Percentiles rank a stretch among this genome's conserved stretches.
Conservation (phyloP, 2,113 vertebrate genomes). For the Tachysurus vachellii region DNA sequence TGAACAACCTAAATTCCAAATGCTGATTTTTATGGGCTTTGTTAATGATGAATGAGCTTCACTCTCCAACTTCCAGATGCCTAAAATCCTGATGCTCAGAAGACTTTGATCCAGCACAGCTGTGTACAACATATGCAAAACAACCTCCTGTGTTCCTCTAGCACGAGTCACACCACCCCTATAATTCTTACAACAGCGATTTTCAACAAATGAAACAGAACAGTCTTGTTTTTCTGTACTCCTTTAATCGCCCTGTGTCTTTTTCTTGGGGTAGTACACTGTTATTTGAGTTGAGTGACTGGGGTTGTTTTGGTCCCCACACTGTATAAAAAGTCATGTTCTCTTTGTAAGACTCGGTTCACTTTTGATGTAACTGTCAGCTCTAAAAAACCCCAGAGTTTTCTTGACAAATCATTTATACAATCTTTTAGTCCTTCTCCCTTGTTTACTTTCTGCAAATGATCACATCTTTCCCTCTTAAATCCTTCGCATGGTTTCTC, state of each 20-base stretch:
- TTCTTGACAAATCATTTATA: slow-evolving; percentile 13
- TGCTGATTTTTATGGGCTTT: neutral
- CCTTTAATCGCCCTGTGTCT: neutral
- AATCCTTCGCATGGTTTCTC: neutral
- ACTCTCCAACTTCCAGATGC: slow-evolving; percentile 52
- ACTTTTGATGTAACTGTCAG: slow-evolving; percentile 17
- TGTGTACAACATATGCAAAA: slow-evolving; percentile 38
- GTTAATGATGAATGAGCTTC: slow-evolving; percentile 1
- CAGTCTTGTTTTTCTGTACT: slow-evolving; percentile 19
- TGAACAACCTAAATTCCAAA: neutral
- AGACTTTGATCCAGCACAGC: slow-evolving; percentile 54
- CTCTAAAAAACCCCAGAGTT: neutral
- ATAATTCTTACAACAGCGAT: neutral
- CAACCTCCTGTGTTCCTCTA: slow-evolving; percentile 30
- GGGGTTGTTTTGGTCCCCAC: slow-evolving; percentile 18
- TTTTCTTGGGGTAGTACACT: slow-evolving; percentile 27
- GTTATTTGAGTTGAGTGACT: neutral
- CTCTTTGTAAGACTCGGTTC: slow-evolving; percentile 4
- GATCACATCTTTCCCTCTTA: neutral
- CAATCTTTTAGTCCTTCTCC: neutral
- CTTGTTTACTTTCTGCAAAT: neutral
- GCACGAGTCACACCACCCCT: slow-evolving; percentile 2
- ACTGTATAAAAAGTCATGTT: neutral
- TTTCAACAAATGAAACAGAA: slow-evolving; percentile 27
- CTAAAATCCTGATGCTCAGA: slow-evolving; percentile 34